Evolutionary conservation across 1,140 invertebrate genomes (phyloP), one percentile per base, ranked within the genome.

Genomic region (Drosophila dunni): DNA sequence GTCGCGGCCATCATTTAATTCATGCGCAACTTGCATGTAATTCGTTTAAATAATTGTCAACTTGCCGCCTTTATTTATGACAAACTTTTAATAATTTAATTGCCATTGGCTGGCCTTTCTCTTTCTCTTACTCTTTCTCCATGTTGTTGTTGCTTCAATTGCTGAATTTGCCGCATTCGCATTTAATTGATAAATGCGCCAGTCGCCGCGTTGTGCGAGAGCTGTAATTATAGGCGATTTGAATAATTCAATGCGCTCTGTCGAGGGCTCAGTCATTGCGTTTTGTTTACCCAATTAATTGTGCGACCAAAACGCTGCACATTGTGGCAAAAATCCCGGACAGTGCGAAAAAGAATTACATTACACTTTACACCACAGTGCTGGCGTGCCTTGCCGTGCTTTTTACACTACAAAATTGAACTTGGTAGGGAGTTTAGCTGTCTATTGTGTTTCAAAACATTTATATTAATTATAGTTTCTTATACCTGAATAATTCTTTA

Each of bases 21-120:
- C 50, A 36, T 36, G 33, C 29, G 34, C n/a, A 38, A 54, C 58
- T 71, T 53, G 63, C 69, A 56, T 79, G 79, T 83, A 89, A 86
- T 86, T 86, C 83, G 85, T 83, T 86, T 83, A 74, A 86, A 86
- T 86, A 86, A 88, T 86, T 86, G 83, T 86, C 84, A 86, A 83
- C 76, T 83, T 81, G 69, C 54, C 69, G 76, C 70, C 72, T 86
- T 88, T 83, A 86, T 86, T 86, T 89, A 86, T 86, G 79, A 77
- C 76, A 86, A 86, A 86, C 76, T 89, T 86, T 89, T 77, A 83
- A 83, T 88, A 88, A 86, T 83, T 88, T 86, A 83, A 88, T 86
- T 88, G 72, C 79, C 15, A 5, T 45, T 57, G 20, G 42, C 46
- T 57, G 20, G 42, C 46, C 57, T n/a, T 6, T 20, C 17, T 20